Evolutionary conservation across 2,113 vertebrate genomes (phyloP), one percentile per base, ranked within the genome.

Genomic region (Struthidea cinerea): DNA sequence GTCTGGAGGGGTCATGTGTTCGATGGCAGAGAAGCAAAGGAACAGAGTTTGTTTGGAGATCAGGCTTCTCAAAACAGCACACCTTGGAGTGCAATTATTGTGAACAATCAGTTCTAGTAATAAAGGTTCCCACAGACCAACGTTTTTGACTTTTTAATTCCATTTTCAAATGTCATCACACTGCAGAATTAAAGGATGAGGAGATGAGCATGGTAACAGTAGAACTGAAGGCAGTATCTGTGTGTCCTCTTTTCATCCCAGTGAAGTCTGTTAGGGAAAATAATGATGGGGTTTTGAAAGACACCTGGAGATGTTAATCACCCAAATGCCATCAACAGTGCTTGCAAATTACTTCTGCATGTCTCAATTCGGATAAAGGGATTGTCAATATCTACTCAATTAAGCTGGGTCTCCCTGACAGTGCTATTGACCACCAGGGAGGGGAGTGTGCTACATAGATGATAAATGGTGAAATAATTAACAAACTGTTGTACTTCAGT

Each of bases 391-490:
- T 52, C 52, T 81, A 67, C 50, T 88, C 83, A 87, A 44, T 92
- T 93, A 92, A 90, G 32, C n/a, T 67, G 49, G 55, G 39, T 92
- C 73, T 84, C 83, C 1, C 16, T 87, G 83, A 60, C 39, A 26
- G 33, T 55, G 28, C 52, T 92, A 37, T 87, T 95, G 95, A 92
- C 86, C 61, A 60, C 26, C 64, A 70, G 20, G 33, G 61, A 95
- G 47, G 22, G 32, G 39, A 84, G 24, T n/a, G 68, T 84, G 42
- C 27, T 84, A 21, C 1, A 8, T 13, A n/a, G 71, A 74, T 68
- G 65, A 79, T 67, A 88, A 90, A 93, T 60, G 64, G 46, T 77
- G 30, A 65, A 78, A 91, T 63, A 81, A 75, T 75, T 84, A 93
- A 84, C 64, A 78, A 93, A 71, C 60, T 86, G 23, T 65, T 90